phyloP scores from a whole-genome alignment of 2,888 invertebrate genomes.

The Chymomyza procnemis region DNA sequence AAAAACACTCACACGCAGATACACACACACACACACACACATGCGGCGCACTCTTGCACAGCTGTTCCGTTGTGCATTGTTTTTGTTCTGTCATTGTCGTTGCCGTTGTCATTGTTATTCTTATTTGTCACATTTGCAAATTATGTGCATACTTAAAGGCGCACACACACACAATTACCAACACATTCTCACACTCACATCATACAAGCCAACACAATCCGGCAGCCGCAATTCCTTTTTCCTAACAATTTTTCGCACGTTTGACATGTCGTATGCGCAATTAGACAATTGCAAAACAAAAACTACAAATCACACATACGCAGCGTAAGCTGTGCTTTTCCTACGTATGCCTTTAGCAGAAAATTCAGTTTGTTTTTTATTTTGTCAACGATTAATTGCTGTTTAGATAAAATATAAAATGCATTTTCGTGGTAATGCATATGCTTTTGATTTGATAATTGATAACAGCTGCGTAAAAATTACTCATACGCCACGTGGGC shows the following conservation, averaged over 20 bases:
- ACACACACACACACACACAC: slow-evolving; percentile 29
- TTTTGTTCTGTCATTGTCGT: slow-evolving; percentile 5
- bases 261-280: slow-evolving; percentile 50
- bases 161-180: slow-evolving; percentile 2
- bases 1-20: neutral
- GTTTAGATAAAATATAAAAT: no score
- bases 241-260: neutral
- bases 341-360: neutral
- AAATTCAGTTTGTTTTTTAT: neutral
- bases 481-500: no score
- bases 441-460: no score
- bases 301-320: slow-evolving; percentile 43
- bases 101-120: slow-evolving; percentile 6
- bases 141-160: neutral
- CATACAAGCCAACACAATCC: neutral
- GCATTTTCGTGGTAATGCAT: no score
- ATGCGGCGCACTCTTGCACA: slow-evolving; percentile 36
- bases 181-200: slow-evolving; percentile 6
- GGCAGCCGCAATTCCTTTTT: neutral
- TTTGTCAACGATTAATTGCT: neutral
- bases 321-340: slow-evolving; percentile 1
- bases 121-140: neutral
- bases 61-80: slow-evolving; percentile 8
- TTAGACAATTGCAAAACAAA: slow-evolving; percentile 6
- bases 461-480: no score